Percentiles rank a stretch among this genome's conserved stretches.
Conservation (phyloP, 2,888 invertebrate genomes). For the Hyppa rectilinea region DNA sequence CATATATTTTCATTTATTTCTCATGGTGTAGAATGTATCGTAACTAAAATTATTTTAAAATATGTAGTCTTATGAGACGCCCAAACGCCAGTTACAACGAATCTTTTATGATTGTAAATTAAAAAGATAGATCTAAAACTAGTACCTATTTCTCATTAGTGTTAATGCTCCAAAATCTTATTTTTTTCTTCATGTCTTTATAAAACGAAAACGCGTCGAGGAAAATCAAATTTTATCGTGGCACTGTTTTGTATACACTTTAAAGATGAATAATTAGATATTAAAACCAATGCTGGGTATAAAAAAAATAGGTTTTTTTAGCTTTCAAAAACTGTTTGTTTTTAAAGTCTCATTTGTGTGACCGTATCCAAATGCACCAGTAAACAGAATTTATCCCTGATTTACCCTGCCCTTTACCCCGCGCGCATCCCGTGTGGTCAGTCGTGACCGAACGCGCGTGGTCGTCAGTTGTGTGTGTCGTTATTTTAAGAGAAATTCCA, state of each 20-base stretch:
- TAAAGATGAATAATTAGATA: no score
- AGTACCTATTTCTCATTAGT: conserved; percentile 1
- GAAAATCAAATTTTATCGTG: neutral
- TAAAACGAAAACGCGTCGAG: neutral
- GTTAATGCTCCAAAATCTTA: neutral
- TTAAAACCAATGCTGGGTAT: no score
- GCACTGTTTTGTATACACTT: no score
- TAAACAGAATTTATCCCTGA: conserved; percentile 1
- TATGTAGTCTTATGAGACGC: neutral
- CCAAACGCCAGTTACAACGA: neutral
- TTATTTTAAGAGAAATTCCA: no score
- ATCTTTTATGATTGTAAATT: neutral
- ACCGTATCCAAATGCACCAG: neutral
- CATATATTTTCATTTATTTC: no score
- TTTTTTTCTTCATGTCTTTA: no score
- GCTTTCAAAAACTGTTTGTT: neutral
- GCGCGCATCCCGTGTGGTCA: no score
- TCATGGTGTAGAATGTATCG: no score
- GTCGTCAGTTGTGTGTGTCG: no score
- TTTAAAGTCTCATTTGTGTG: conserved; percentile 1
- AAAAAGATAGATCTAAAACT: neutral
- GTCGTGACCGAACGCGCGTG: no score
- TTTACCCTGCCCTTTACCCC: no score
- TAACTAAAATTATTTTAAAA: no score
- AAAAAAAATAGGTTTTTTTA: neutral